Evolutionary conservation across 2,888 invertebrate species (phyloP).

Genomic region (Calameuta filiformis): DNA sequence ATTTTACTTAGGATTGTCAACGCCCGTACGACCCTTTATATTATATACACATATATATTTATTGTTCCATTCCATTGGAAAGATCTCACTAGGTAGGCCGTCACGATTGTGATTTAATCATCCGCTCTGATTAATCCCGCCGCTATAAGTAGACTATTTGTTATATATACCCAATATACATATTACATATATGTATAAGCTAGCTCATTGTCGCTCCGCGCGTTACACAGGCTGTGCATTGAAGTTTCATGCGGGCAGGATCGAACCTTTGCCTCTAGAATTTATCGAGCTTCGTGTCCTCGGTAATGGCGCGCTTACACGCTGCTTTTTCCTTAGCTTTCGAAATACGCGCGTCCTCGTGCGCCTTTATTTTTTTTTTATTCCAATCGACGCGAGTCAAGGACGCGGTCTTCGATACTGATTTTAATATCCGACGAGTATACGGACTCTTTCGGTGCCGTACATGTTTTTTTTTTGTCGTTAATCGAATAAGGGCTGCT

Average conservation of each 20-base stretch:
- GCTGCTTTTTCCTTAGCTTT: background rate
- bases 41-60: background rate
- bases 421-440: background rate
- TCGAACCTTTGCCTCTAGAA: background rate
- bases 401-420: background rate
- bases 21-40: background rate
- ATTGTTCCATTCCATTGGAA: constrained; percentile 30
- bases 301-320: background rate
- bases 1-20: background rate
- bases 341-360: background rate
- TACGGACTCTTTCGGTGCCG: background rate
- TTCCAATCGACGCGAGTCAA: background rate
- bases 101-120: background rate
- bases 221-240: background rate
- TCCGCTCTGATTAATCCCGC: constrained; percentile 1
- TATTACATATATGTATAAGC: background rate
- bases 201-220: background rate
- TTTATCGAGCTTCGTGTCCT: background rate
- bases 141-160: constrained; percentile 1
- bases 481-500: background rate
- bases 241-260: background rate
- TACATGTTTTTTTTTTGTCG: background rate
- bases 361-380: background rate
- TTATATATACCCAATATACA: background rate
- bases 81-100: constrained; percentile 36